Evolutionary conservation across 1,140 invertebrate genomes (phyloP).

Genomic region (Neomicropteryx cornuta): DNA sequence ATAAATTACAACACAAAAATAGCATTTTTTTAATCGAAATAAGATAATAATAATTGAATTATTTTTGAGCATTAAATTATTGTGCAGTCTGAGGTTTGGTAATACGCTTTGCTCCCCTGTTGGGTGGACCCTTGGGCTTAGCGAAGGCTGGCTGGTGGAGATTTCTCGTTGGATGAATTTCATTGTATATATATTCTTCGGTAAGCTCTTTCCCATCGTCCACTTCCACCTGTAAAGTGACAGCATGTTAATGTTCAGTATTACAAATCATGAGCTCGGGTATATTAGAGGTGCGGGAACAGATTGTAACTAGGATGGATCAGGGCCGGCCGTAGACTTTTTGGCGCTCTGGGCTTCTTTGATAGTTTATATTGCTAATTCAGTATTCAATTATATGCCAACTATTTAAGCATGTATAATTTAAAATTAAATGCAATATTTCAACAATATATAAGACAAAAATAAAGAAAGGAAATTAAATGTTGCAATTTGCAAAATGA

Average conservation of each 20-base stretch:
- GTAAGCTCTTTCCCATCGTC: slow-evolving; percentile 81
- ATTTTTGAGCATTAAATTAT: slow-evolving; percentile 7
- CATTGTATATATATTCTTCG: slow-evolving; percentile 81
- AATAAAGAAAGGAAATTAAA: too few species aligned
- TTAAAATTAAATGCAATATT: too few species aligned
- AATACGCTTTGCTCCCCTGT: slow-evolving; percentile 80
- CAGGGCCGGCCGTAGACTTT: too few species aligned
- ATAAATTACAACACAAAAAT: slow-evolving; percentile 4
- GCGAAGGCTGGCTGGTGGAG: slow-evolving; percentile 85
- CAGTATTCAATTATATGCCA: too few species aligned
- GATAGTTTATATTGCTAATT: too few species aligned
- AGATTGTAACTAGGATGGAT: too few species aligned
- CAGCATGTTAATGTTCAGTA: slow-evolving; percentile 17
- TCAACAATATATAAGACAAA: too few species aligned
- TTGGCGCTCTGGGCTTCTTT: too few species aligned
- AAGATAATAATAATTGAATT: not conserved
- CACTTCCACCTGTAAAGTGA: slow-evolving; percentile 80
- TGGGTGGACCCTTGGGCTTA: slow-evolving; percentile 89
- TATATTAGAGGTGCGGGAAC: slow-evolving; percentile 12
- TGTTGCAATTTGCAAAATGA: too few species aligned
- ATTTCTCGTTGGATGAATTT: slow-evolving; percentile 89
- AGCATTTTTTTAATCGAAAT: slow-evolving; percentile 1
- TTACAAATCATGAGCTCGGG: slow-evolving; percentile 16
- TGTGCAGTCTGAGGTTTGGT: slow-evolving; percentile 53
- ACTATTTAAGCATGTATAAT: too few species aligned